phyloP scores from a whole-genome alignment of 2,797 vertebrate species.

The Tapera naevia region DNA sequence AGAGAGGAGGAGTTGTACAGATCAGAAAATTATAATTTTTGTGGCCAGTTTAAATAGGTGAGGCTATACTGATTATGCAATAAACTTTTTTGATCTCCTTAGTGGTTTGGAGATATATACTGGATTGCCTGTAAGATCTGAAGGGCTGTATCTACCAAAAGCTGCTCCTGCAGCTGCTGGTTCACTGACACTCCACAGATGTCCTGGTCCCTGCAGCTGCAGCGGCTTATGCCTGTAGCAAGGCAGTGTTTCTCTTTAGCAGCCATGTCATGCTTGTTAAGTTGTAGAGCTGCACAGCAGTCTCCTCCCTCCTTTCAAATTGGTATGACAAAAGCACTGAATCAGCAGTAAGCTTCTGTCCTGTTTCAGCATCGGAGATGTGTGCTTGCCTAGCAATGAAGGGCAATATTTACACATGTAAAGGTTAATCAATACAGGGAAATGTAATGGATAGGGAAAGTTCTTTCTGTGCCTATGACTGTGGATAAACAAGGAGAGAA shows the following conservation, averaged over 20 bases:
- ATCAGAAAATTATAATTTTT: background rate
- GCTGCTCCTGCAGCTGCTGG: constrained; percentile 38
- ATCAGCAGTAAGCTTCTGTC: constrained; percentile 1
- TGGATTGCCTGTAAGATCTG: background rate
- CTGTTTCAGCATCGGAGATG: background rate
- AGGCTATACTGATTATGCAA: background rate
- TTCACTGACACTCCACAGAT: constrained; percentile 14
- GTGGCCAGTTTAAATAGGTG: background rate
- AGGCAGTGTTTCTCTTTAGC: constrained; percentile 26
- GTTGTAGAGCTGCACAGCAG: background rate
- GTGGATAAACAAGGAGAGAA: background rate
- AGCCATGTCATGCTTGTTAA: constrained; percentile 42
- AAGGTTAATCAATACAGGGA: background rate
- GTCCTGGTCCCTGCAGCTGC: background rate
- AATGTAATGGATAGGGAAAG: background rate
- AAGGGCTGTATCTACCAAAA: background rate
- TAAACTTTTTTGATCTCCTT: background rate
- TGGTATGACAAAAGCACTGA: background rate
- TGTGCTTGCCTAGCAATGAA: background rate
- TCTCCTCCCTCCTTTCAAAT: background rate
- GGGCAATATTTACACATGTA: background rate
- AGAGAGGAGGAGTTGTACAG: background rate
- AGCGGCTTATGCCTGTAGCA: background rate
- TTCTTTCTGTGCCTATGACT: background rate
- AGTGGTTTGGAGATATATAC: background rate